These are phyloP conservation scores for Axinella damicornis DNA, from an alignment of 37 sponge, comb jelly and placozoan genomes.

Conservation along the genomic window DNA sequence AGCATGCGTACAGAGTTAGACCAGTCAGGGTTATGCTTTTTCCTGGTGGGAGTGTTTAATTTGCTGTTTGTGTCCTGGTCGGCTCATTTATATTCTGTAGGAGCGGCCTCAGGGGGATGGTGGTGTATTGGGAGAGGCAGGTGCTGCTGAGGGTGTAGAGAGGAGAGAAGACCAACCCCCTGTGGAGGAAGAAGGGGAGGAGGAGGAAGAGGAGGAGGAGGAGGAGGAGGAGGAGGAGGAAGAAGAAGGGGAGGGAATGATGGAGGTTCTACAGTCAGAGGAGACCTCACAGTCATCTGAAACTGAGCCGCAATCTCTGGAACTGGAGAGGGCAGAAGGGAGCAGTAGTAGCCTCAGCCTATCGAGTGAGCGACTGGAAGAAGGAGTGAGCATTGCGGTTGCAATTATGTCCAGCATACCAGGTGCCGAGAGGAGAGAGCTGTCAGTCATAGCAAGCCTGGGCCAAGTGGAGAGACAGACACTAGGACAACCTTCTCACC, in stretches of 20 bases:
- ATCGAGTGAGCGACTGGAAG: constrained; percentile 42
- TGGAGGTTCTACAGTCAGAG: neutral
- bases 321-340: constrained; percentile 21
- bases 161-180: neutral
- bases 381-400: neutral
- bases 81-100: too few species aligned
- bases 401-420: too few species aligned
- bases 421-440: too few species aligned
- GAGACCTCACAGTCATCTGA: neutral
- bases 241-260: constrained; percentile 16
- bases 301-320: constrained; percentile 14
- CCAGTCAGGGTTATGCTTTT: too few species aligned
- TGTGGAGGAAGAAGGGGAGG: constrained; percentile 1
- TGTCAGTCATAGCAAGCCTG: too few species aligned
- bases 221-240: neutral
- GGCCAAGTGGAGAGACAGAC: too few species aligned
- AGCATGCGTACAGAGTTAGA: too few species aligned
- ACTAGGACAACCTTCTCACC: too few species aligned
- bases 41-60: too few species aligned
- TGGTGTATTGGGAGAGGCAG: too few species aligned
- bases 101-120: too few species aligned
- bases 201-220: constrained; percentile 5
- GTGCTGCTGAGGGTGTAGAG: neutral
- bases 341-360: constrained; percentile 33
- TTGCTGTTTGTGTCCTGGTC: too few species aligned